Percentiles rank a stretch among this genome's conserved stretches.
phyloP scores from a whole-genome alignment of 1,140 invertebrate genomes.

The Rhagoletis zephyria region DNA sequence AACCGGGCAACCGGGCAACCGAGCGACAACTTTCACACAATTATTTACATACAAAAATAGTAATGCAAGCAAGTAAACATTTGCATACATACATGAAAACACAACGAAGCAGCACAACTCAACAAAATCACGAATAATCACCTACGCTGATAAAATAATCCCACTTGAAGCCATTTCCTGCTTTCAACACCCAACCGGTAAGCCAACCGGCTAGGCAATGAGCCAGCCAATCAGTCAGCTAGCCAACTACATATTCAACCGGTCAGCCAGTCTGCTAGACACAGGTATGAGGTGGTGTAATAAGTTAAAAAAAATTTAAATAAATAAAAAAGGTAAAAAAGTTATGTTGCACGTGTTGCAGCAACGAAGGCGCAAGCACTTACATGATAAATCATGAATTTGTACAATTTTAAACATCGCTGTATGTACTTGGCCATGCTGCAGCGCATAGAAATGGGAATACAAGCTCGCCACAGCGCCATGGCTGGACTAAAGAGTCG shows the following conservation, averaged over 20 bases:
- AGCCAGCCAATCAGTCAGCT: neutral
- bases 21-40: neutral
- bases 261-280: neutral
- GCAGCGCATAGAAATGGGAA: too few relatives aligned
- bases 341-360: neutral
- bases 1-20: too few relatives aligned
- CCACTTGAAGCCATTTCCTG: conserved; percentile 46
- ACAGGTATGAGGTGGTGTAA: neutral
- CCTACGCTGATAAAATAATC: conserved; percentile 45
- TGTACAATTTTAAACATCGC: neutral
- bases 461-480: neutral
- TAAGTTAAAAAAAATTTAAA: neutral
- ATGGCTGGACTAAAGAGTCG: neutral
- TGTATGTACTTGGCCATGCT: neutral
- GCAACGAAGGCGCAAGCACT: neutral
- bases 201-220: neutral
- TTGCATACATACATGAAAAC: neutral
- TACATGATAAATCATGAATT: conserved; percentile 12
- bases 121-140: conserved; percentile 49
- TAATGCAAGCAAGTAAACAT: neutral
- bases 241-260: neutral
- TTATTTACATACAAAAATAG: neutral
- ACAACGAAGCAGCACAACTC: conserved; percentile 18
- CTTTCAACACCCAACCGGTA: conserved; percentile 2
- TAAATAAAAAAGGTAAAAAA: neutral